These are phyloP conservation scores for Sebastes schlegelii DNA, from an alignment of 2,113 vertebrate genomes.

Conservation along the genomic window DNA sequence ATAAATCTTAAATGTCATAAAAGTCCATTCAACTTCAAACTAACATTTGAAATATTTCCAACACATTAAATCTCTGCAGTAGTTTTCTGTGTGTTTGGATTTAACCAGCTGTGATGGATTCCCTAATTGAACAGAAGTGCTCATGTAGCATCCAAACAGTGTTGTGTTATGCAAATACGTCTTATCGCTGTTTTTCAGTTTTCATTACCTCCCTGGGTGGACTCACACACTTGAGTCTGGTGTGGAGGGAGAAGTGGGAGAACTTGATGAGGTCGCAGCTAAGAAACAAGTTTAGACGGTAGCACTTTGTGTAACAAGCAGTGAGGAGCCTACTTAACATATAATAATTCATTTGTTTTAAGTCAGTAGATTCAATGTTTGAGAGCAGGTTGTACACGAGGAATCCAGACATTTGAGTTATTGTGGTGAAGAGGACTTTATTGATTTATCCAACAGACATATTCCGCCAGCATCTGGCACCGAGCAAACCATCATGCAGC, in stretches of 20 bases:
- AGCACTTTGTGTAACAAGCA: neutral
- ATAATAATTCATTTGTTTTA: neutral
- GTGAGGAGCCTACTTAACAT: neutral
- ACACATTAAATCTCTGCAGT: neutral
- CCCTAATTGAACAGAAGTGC: neutral
- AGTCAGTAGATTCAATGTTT: too few relatives aligned
- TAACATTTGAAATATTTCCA: neutral
- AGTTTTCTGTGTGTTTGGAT: neutral
- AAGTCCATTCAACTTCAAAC: neutral
- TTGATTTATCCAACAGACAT: conserved; percentile 5
- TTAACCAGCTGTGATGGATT: conserved; percentile 1
- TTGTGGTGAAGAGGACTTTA: neutral
- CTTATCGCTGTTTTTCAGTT: conserved; percentile 2
- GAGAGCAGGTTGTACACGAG: too few relatives aligned
- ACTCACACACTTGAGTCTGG: neutral
- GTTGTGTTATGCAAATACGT: neutral
- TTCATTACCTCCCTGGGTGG: neutral
- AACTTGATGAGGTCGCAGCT: conserved; percentile 4
- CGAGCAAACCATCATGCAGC: conserved; percentile 8
- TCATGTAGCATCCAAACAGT: conserved; percentile 9
- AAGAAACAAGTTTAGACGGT: neutral
- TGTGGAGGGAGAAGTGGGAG: neutral
- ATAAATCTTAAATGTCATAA: neutral
- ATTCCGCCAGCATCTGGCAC: conserved; percentile 9
- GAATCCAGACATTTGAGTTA: neutral